A percentile compares a stretch with the other conserved stretches of the same genome.
Conservation (phyloP, 64 coral and sea anemone species). For the Pocillopora verrucosa region DNA sequence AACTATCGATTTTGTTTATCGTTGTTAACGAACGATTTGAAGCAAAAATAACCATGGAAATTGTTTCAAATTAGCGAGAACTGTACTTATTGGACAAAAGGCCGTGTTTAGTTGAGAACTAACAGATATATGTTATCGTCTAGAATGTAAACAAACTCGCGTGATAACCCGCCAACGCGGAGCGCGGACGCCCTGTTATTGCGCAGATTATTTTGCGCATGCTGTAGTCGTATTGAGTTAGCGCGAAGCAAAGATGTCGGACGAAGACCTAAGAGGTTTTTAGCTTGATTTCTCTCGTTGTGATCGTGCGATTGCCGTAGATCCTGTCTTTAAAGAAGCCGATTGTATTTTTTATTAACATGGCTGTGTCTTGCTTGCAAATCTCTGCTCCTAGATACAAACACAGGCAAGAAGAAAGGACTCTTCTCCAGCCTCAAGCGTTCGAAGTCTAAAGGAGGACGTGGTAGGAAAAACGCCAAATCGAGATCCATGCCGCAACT, state of each 20-base stretch:
- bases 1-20: not conserved
- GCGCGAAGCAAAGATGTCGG: conserved; percentile 83
- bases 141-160: conserved; percentile 74
- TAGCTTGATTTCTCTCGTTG: conserved; percentile 48
- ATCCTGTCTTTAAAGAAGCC: not conserved
- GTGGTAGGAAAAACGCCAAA: conserved; percentile 65
- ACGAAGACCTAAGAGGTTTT: conserved; percentile 92
- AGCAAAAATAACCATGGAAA: not conserved
- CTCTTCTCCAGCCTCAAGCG: conserved; percentile 87
- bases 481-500: conserved; percentile 88
- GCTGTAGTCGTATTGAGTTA: conserved; percentile 44
- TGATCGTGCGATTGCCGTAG: not conserved
- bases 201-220: conserved; percentile 88
- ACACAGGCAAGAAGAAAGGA: conserved; percentile 72
- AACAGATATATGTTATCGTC: conserved; percentile 2
- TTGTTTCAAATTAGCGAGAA: not conserved
- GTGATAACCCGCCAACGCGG: conserved; percentile 60
- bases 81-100: not conserved
- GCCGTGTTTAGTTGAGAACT: not conserved
- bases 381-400: conserved; percentile 56
- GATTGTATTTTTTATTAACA: conserved; percentile 5
- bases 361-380: conserved; percentile 46
- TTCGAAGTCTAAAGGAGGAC: conserved; percentile 70
- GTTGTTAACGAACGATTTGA: not conserved
- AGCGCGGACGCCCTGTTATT: conserved; percentile 68